Evolutionary conservation across 2,113 vertebrate species (phyloP).

Genomic region (Anthoscopus minutus): DNA sequence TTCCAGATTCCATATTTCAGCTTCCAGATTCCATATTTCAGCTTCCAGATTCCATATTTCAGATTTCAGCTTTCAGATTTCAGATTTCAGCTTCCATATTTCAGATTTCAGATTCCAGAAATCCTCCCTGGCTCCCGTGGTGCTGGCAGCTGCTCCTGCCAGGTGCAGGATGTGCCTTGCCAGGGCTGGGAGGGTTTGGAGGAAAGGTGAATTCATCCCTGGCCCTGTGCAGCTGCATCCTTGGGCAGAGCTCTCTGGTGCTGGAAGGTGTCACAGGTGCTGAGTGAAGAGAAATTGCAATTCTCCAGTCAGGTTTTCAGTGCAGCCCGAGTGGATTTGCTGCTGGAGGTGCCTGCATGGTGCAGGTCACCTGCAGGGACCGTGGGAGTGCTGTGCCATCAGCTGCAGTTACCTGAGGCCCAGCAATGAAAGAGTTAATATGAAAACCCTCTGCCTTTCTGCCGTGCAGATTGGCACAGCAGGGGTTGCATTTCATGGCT

Average conservation of each 20-base stretch:
- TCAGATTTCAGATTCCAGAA: neutral
- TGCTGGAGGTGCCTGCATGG: neutral
- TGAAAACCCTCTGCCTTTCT: neutral
- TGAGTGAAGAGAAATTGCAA: accelerated
- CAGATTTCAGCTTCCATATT: too few relatives aligned
- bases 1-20: too few relatives aligned
- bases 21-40: too few relatives aligned
- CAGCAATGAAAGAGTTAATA: neutral
- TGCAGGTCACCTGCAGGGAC: neutral
- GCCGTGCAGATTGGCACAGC: neutral
- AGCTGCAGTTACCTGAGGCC: neutral
- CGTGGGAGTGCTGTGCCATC: neutral
- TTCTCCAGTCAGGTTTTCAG: accelerated
- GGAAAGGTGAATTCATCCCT: neutral
- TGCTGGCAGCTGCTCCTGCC: neutral
- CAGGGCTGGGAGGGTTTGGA: neutral
- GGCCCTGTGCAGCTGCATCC: neutral
- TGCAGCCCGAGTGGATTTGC: accelerated
- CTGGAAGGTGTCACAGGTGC: neutral
- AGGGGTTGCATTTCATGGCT: constrained; percentile 23
- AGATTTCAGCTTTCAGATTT: too few relatives aligned
- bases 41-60: too few relatives aligned
- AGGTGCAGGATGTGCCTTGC: neutral
- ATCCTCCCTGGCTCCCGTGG: neutral
- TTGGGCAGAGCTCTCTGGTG: neutral